These are phyloP conservation scores for Mallotus villosus DNA, from an alignment of 2,797 vertebrate genomes.

Conservation along the genomic window DNA sequence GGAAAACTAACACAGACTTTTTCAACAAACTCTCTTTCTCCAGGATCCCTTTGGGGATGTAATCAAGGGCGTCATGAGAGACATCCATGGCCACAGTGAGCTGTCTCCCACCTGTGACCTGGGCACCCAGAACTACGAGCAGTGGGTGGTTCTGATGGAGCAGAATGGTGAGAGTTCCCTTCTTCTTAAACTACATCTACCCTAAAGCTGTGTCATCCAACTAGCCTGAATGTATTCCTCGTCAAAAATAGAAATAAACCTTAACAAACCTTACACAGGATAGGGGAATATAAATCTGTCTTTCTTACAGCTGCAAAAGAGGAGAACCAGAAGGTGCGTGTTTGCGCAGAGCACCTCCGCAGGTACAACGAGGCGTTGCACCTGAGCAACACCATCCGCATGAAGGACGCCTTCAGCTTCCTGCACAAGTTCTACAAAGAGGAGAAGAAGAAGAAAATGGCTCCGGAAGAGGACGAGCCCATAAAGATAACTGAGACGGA, in stretches of 20 bases:
- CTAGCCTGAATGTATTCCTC: no score
- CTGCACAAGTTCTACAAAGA: conserved; percentile 83
- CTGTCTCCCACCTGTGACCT: conserved; percentile 80
- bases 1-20: background rate
- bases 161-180: conserved; percentile 74
- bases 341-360: conserved; percentile 88
- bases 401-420: conserved; percentile 86
- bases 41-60: conserved; percentile 93
- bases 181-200: background rate
- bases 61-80: conserved; percentile 86
- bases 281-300: background rate
- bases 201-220: background rate
- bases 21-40: conserved; percentile 47
- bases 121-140: conserved; percentile 92
- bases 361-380: conserved; percentile 90
- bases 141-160: conserved; percentile 88
- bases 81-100: conserved; percentile 82
- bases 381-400: conserved; percentile 90
- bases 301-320: conserved; percentile 81
- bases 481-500: conserved; percentile 81
- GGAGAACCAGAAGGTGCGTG: conserved; percentile 81
- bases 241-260: no score
- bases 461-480: conserved; percentile 66
- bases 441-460: conserved; percentile 81
- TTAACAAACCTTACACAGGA: no score